phyloP scores from a whole-genome alignment of 2,113 vertebrate genomes.

The Potamarius usumacintae region DNA sequence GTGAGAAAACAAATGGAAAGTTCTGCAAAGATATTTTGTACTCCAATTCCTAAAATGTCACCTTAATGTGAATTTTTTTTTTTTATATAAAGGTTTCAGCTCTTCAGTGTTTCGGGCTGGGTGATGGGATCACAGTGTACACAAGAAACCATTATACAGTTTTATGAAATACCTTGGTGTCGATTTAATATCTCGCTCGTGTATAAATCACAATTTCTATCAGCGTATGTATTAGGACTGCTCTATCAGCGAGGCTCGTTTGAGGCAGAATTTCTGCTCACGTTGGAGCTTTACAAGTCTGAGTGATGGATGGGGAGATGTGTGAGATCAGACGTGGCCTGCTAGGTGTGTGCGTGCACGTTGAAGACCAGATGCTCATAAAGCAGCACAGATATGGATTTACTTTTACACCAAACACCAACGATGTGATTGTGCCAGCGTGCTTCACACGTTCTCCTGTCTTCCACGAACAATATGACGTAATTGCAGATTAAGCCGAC shows the following conservation, averaged over 20 bases:
- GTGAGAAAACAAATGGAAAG: constrained; percentile 29
- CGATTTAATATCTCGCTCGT: constrained; percentile 18
- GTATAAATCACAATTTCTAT: constrained; percentile 52
- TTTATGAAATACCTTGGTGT: constrained; percentile 40
- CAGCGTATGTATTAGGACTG: constrained; percentile 27
- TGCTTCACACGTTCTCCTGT: background rate
- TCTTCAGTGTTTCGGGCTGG: background rate
- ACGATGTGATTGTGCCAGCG: background rate
- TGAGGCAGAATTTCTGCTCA: constrained; percentile 26
- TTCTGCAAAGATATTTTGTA: constrained; percentile 39
- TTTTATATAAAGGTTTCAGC: background rate
- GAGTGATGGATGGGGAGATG: constrained; percentile 39
- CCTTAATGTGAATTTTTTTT: constrained; percentile 21
- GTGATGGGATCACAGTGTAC: background rate
- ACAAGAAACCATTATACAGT: constrained; percentile 14
- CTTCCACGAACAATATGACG: background rate
- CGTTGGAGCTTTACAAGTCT: constrained; percentile 26
- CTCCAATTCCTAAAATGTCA: constrained; percentile 27
- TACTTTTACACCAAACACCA: constrained; percentile 4
- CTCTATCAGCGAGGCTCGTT: constrained; percentile 39
- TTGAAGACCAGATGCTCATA: background rate
- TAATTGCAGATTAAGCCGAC: background rate
- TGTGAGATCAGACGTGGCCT: background rate
- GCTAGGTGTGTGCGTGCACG: background rate
- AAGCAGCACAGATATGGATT: background rate